Base-by-base conservation (phyloP, 2,888 invertebrate species). In the Alcis repandata region DNA sequence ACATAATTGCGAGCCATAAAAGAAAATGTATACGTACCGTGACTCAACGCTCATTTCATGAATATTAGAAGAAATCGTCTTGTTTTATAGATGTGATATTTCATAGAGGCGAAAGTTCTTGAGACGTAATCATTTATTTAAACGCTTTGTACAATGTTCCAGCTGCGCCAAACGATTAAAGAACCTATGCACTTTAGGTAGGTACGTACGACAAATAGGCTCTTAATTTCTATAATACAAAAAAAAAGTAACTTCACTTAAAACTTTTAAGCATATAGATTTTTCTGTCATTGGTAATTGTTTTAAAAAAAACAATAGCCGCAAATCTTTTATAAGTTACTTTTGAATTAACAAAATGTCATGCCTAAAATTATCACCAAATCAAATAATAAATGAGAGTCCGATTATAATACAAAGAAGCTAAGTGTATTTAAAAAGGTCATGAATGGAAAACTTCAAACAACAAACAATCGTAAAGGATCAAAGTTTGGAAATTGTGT, bases 101-200 rank as follows among this genome's bases (percentile, higher is more conserved):
- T 54, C 53, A 65, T 59, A 49, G 32, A 62, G 22, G 36, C 20
- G 8, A 51, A 41, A 49, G 56, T 48, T 53, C 48, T 49, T 68
- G 46, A 61, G 68, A 69, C 69, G 65, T 70, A 63, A 69, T 67
- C 63, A 74, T 71, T 75, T 73, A 74, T 74, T 73, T 71, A 74
- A 73, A 68, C 70, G 71, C 70, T 70, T 64, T 62, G 66, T 69
- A 71, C 71, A 71, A 67, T 72, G 58, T 69, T 69, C 68, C 75
- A 75, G 75, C 73, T 72, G 76, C 59, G 72, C 38, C 69, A 38
- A 56, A 62, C 67, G 69, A 71, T 74, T 71, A 69, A 73, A 69
- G 71, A 45, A 54, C 22, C 48, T 46, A 51, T 7, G 1, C 2
- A 20, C 2, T 17, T 3, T 20, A 15, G 1, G 51, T 45, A 36